Evolutionary conservation across 2,888 invertebrate genomes (phyloP), one percentile per base, ranked within the genome.

Genomic region (Thecophora atra): DNA sequence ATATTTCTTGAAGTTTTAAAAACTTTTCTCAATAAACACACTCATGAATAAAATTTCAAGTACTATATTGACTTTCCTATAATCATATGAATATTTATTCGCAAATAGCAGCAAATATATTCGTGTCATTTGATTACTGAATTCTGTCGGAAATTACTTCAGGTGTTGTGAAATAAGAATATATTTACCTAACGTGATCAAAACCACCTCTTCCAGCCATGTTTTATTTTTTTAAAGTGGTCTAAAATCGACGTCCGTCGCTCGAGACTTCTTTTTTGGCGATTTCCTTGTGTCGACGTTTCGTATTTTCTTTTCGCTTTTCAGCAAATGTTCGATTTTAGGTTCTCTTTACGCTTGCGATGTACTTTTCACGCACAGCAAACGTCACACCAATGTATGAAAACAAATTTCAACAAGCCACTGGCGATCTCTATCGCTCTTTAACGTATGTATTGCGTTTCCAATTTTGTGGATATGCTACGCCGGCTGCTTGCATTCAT

Each of bases 201-300:
- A 91, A 93, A 89, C 92, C 91, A 91, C 92, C 91, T 89, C 93
- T 93, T 89, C 93, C 93, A 91, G 94, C 94, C 94, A 94, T 94
- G 92, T 94, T 94, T 91, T 85, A 84, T 85, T 86, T 85, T 85
- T 83, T 84, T 79, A 81, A 81, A 84, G 83, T 85, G 85, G 80
- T 80, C 73, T 78, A 78, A 84, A 71, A 71, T 66, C 73, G 67
- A 77, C 67, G 71, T 74, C 74, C 71, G 62, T 74, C 72, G 69
- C 65, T 54, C 63, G 21, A 68, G 72, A 72, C 73, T 72, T 70
- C 51, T 51, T 58, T 71, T 74, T 73, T 71, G 63, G 54, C 65
- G 69, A 69, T 26, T 73, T 54, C 70, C 72, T 72, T 72, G 54
- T 21, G 47, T 68, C 68, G 73, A 72, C 72, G 42, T 72, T 73